Percentiles rank a stretch among this genome's conserved stretches.
Conservation (phyloP, 2,113 vertebrate genomes). For the Typhlomys cinereus region DNA sequence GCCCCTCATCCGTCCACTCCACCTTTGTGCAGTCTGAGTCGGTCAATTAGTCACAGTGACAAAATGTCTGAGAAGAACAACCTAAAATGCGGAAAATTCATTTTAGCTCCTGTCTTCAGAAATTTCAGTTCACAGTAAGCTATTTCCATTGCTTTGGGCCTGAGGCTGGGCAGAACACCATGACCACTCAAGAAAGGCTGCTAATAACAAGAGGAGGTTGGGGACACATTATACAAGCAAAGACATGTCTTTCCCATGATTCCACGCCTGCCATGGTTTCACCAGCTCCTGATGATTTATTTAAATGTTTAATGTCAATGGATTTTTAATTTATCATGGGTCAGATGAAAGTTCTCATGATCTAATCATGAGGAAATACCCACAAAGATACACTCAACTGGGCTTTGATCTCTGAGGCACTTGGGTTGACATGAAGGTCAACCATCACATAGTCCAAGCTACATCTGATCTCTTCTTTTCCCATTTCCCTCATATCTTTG, state of each 20-base stretch:
- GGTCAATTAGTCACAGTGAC: background rate
- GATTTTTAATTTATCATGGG: background rate
- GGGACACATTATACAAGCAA: background rate
- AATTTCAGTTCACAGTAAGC: background rate
- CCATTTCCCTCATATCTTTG: background rate
- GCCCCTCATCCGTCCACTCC: background rate
- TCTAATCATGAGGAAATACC: background rate
- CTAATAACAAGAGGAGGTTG: background rate
- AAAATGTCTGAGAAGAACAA: background rate
- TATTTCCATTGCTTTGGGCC: background rate
- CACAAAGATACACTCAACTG: background rate
- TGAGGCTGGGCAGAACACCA: background rate
- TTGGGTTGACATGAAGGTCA: background rate
- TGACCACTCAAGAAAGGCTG: background rate
- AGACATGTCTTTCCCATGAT: background rate
- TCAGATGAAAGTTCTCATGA: background rate
- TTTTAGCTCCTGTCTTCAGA: background rate
- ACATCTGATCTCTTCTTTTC: background rate
- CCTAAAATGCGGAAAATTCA: background rate
- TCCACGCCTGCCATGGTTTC: background rate
- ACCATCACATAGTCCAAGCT: background rate
- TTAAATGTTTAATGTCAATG: background rate
- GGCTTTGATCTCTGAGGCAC: background rate
- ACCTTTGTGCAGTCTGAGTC: background rate
- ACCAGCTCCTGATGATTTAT: background rate